Conservation (phyloP, 2,113 vertebrate species). For the Rhynchomys soricoides region DNA sequence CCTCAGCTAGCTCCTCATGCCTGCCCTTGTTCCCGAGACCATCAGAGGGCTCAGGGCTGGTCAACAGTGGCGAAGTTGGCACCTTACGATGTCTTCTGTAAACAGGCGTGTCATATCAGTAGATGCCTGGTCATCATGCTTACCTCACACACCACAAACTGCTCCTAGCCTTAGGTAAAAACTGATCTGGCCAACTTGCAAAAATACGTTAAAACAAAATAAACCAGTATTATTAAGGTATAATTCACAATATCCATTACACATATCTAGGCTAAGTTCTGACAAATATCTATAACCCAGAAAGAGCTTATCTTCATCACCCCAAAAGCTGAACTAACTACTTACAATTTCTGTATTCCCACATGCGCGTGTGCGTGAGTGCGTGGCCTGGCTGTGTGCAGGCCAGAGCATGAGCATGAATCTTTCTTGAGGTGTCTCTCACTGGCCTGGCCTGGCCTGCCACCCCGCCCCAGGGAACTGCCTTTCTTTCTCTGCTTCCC, state of each 20-base stretch:
- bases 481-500: background rate
- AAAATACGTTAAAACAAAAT: constrained; percentile 22
- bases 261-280: background rate
- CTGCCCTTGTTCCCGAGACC: background rate
- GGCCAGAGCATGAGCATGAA: background rate
- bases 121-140: background rate
- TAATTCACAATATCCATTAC: background rate
- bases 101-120: background rate
- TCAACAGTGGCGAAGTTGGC: background rate
- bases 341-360: background rate
- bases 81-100: background rate
- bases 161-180: background rate
- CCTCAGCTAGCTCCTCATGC: background rate
- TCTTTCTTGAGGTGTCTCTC: background rate
- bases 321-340: background rate
- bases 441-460: background rate
- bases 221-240: background rate
- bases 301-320: background rate
- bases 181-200: background rate
- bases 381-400: background rate
- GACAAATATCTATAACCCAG: background rate
- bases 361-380: too few relatives aligned
- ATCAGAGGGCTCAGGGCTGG: background rate
- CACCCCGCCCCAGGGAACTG: background rate
- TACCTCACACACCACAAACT: background rate